Conservation (phyloP, 2,888 invertebrate species). For the Leptothorax acervorum region DNA sequence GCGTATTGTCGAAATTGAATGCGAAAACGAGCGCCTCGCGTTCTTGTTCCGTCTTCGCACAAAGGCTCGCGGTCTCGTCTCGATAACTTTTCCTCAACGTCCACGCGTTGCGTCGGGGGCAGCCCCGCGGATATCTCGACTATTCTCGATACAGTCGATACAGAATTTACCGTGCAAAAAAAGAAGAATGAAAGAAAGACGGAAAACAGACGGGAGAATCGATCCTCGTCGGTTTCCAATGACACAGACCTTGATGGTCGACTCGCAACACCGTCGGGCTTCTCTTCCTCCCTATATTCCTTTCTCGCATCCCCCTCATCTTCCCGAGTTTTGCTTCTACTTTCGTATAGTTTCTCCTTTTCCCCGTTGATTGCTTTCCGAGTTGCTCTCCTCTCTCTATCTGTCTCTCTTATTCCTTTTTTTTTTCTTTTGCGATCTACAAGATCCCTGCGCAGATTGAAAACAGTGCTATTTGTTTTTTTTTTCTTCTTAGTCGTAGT, state of each 20-base stretch:
- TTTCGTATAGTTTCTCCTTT: neutral
- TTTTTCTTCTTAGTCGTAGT: neutral
- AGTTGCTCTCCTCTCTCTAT: neutral
- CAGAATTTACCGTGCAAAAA: constrained; percentile 20
- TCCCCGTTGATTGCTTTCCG: neutral
- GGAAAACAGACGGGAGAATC: constrained; percentile 61
- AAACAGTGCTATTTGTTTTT: neutral
- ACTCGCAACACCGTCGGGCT: constrained; percentile 65
- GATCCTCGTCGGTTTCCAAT: constrained; percentile 71
- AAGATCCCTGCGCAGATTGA: neutral
- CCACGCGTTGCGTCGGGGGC: constrained; percentile 15
- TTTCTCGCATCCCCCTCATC: neutral
- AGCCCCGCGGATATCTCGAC: neutral
- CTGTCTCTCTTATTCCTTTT: neutral
- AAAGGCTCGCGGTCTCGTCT: constrained; percentile 11
- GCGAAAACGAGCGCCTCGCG: constrained; percentile 10
- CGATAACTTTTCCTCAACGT: constrained; percentile 39
- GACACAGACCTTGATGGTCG: constrained; percentile 74
- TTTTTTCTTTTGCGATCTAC: neutral
- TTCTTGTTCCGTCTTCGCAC: neutral
- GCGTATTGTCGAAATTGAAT: constrained; percentile 24
- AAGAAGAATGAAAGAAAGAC: neutral
- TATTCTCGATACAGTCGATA: constrained; percentile 23
- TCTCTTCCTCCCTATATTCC: constrained; percentile 35
- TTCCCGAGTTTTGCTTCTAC: neutral